Base-by-base conservation (phyloP, 2,888 invertebrate genomes). In the Drosophila nigricruria region DNA sequence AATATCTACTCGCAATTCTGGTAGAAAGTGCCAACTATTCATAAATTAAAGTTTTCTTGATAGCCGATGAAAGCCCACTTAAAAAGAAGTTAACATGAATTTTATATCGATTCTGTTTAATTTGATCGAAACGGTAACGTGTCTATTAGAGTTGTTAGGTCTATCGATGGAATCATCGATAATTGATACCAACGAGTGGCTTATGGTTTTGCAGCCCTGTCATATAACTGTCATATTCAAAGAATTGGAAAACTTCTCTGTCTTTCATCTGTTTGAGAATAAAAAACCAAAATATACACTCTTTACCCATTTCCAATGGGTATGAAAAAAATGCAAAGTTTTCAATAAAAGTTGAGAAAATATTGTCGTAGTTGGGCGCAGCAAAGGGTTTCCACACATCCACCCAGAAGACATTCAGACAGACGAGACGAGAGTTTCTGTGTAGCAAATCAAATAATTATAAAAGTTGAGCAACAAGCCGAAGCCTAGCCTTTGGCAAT, bases 361-460 rank as follows among this genome's bases (percentile, higher is more conserved):
- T 73, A 61, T 73, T 73, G 58, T 73, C 45, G 47, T 42, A 42
- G 50, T 49, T 12, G 36, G 38, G 56, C 43, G 20, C 36, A 32
- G 43, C 10, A 42, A 68, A 47, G 70, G 60, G 60, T 20, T 61
- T 62, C 16, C 52, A 34, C 52, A 52, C 52, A 52, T 52, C 52
- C 32, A 25, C 18, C 34, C 27, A 50, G 14, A 18, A 23, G 12
- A 47, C 64, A 58, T 27, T 45, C 38, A 59, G 58, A 59, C 34
- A 53, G 47, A 47, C 42, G 40, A 12, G 27, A 30, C 57, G 78
- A 20, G 47, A 47, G 52, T 65, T 61, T 67, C 58, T 73, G 70
- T 82, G 67, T 79, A 82, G 81, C 82, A 90, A 89, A 90, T 90
- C 88, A 82, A 90, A 90, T 90, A 90, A 91, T 91, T 91, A 90